Evolutionary conservation across 1,140 invertebrate genomes (phyloP), one percentile per base, ranked within the genome.

Genomic region (Heliconius congener): DNA sequence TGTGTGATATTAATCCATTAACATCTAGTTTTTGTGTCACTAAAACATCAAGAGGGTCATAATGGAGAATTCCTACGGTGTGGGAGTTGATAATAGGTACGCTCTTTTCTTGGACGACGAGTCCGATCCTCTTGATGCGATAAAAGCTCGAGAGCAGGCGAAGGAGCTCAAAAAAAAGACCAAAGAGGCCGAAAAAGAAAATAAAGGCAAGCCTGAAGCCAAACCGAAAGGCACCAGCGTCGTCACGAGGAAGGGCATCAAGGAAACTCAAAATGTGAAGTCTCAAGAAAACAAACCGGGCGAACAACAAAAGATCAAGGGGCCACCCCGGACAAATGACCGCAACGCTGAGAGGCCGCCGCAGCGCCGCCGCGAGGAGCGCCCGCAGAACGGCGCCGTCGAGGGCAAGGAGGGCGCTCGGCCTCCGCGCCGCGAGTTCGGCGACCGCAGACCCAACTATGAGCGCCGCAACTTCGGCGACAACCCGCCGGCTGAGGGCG

Each of bases 11-110:
- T 91, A 91, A 95, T 95, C 94, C 92, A 92, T 82, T 85, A 94
- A 93, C 94, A 95, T 95, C 94, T 89, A 91, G 90, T 91, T 90
- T 90, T 93, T 93, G 93, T 94, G 92, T 92, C 88, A 90, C 90
- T 91, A 90, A 93, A 94, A 90, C 90, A 93, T 94, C 91, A 94
- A 95, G 90, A 90, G 90, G 89, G 93, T 93, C 91, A 94, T 89
- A 89, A 99, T 99, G 98, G 98, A 99, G 95, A 97, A 97, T 95
- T 96, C 97, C 89, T 99, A 99, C 96, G 98, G 98, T 92, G 97
- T 98, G 94, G 97, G 97, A 85, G 97, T 98, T 84, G 96, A 96
- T 88, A 99, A 99, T 95, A 97, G 98, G 95, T 99, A 98, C 95
- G 97, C 96, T 94, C 96, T 99, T 94, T 98, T 98, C 94, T 96